Evolutionary conservation across 2,113 vertebrate species (phyloP).

Genomic region (Amphilophus citrinellus): DNA sequence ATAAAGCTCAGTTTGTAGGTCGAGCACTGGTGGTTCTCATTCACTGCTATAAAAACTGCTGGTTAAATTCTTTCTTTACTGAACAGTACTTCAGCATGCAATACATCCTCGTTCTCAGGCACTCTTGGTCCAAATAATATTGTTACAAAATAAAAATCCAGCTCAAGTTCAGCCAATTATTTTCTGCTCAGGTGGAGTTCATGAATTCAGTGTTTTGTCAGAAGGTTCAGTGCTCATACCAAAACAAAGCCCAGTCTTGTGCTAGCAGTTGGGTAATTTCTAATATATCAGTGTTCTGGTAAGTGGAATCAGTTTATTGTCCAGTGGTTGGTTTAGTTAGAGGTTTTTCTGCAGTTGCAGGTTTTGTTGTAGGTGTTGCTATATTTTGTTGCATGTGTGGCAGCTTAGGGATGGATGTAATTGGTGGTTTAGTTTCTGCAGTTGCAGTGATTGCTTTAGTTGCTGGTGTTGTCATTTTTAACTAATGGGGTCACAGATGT

Average conservation of each 20-base stretch:
- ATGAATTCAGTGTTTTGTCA: constrained; percentile 8
- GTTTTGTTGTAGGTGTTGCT: neutral
- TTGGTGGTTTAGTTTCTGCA: neutral
- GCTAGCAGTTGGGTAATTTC: neutral
- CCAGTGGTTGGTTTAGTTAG: accelerated
- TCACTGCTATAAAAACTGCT: neutral
- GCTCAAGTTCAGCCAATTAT: neutral
- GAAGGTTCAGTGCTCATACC: neutral
- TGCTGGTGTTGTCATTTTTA: neutral
- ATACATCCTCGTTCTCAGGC: neutral
- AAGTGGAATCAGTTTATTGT: neutral
- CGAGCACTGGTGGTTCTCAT: neutral
- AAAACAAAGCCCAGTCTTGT: neutral
- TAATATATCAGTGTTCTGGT: neutral
- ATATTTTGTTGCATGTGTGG: neutral
- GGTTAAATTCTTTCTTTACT: neutral
- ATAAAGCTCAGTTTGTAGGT: neutral
- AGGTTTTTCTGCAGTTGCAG: neutral
- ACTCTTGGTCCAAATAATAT: neutral
- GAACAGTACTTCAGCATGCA: neutral
- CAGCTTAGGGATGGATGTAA: neutral
- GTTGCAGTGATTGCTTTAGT: neutral
- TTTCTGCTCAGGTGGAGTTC: constrained; percentile 5
- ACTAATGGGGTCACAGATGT: neutral
- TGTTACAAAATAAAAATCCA: neutral